phyloP scores from a whole-genome alignment of 2,888 invertebrate genomes.

The Eretmocerus hayati region DNA sequence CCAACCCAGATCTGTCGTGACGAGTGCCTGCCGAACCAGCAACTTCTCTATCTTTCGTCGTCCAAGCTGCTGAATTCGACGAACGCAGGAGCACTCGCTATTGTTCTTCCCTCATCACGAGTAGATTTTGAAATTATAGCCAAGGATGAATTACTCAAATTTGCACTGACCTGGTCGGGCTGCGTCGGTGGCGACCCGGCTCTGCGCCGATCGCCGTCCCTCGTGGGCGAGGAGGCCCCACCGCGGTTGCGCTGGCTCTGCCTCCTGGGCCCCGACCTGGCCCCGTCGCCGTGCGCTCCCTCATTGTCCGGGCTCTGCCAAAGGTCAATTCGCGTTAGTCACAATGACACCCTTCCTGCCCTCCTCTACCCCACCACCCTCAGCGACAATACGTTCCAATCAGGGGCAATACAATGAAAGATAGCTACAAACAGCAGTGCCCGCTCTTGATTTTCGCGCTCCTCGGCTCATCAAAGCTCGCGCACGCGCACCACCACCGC shows the following conservation, averaged over 20 bases:
- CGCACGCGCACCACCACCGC: background rate
- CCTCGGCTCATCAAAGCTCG: background rate
- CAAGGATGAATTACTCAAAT: too few species aligned
- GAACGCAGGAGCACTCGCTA: too few species aligned
- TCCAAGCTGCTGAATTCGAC: too few species aligned
- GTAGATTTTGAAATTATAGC: too few species aligned
- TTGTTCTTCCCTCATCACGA: too few species aligned
- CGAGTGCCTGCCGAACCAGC: too few species aligned
- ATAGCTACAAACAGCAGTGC: too few species aligned
- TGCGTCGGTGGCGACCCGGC: constrained; percentile 43
- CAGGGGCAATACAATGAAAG: too few species aligned
- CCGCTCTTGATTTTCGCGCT: constrained; percentile 13
- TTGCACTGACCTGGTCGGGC: constrained; percentile 47
- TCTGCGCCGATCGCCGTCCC: constrained; percentile 24
- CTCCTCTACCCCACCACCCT: background rate
- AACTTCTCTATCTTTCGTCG: too few species aligned
- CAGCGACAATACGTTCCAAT: too few species aligned
- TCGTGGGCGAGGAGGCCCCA: background rate
- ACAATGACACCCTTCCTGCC: background rate
- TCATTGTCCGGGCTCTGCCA: constrained; percentile 30
- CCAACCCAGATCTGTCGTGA: too few species aligned
- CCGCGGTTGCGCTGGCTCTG: constrained; percentile 22
- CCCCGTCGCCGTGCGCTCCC: constrained; percentile 16
- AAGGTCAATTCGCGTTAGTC: too few species aligned
- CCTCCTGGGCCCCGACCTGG: constrained; percentile 10